phyloP scores from a whole-genome alignment of 2,888 invertebrate species.

The Tolmerus cingulatus region DNA sequence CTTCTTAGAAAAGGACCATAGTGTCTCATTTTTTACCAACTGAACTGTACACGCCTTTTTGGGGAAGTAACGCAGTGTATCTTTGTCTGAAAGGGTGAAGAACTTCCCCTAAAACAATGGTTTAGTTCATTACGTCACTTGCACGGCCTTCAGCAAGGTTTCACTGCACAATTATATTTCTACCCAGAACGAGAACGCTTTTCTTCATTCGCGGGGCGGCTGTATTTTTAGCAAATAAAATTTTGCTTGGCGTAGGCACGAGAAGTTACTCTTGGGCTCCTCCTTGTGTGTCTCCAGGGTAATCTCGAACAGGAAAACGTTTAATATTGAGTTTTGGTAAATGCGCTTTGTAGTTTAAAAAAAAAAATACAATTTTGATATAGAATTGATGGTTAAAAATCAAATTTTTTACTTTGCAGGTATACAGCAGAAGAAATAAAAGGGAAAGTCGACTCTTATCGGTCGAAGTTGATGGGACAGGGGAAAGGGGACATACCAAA shows the following conservation, averaged over 20 bases:
- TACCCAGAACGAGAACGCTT: not conserved
- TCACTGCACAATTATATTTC: not conserved
- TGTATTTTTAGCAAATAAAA: not conserved
- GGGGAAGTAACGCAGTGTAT: not conserved
- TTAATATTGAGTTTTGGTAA: not conserved
- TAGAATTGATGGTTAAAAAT: conserved; percentile 51
- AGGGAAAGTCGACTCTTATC: conserved; percentile 85
- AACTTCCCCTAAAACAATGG: not conserved
- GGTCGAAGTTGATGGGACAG: conserved; percentile 83
- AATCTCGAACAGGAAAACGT: not conserved
- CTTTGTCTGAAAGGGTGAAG: not conserved
- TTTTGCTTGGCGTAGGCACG: not conserved
- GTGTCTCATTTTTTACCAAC: not conserved
- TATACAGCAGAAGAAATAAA: conserved; percentile 86
- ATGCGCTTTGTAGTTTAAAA: not conserved
- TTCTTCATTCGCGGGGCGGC: not conserved
- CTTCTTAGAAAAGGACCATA: not conserved
- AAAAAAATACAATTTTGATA: not conserved
- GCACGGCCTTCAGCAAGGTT: not conserved
- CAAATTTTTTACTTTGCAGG: conserved; percentile 66
- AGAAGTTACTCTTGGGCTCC: not conserved
- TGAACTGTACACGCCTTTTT: not conserved
- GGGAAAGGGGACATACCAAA: conserved; percentile 69
- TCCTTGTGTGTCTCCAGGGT: not conserved
- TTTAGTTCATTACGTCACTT: not conserved